Base-by-base conservation (phyloP, 2,888 invertebrate species). In the Subacronicta megacephala region DNA sequence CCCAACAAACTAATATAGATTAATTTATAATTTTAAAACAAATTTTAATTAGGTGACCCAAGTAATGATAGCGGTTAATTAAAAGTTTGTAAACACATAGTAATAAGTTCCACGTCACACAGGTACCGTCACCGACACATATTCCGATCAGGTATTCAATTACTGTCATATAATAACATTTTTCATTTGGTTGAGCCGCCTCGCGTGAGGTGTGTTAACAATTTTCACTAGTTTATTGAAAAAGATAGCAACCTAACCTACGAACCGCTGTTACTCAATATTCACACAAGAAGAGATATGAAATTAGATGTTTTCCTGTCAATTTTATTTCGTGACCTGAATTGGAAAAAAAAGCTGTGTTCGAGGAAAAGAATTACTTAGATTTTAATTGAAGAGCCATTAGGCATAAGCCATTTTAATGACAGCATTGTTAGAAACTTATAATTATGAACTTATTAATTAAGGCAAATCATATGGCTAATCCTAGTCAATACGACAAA, bases 111-210 rank as follows among this genome's bases (percentile, higher is more conserved):
- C 52, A 46, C 20, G 35, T 49, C 49, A 57, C 36, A 7, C 31
- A 51, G 38, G 37, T 15, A 45, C 44, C 15, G 12, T 7, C 23
- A 36, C 35, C 33, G 23, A 42, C 43, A 13, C 26, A 37, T 33
- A 84, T 82, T 81, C 83, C 57, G 70, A 78, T 75, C 81, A 73
- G 81, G 82, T 82, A 78, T 79, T 82, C 79, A 84, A 84, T 84
- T 81, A 82, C 75, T 68, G 65, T 52, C 74, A 72, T 61, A 71
- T 78, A 75, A 75, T 68, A 75, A 74, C 63, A 74, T 81, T 71
- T 78, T 76, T 78, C 75, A 74, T 73, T 60, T 71, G 62, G 71
- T 46, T 68, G 61, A 75, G 49, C 55, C 67, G 43, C 44, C 60
- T 54, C 46, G 56, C 60, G 68, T 72, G 65, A 57, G 41, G 41